Base-by-base conservation (phyloP, 2,113 vertebrate genomes). In the Vulpes ferrilata region DNA sequence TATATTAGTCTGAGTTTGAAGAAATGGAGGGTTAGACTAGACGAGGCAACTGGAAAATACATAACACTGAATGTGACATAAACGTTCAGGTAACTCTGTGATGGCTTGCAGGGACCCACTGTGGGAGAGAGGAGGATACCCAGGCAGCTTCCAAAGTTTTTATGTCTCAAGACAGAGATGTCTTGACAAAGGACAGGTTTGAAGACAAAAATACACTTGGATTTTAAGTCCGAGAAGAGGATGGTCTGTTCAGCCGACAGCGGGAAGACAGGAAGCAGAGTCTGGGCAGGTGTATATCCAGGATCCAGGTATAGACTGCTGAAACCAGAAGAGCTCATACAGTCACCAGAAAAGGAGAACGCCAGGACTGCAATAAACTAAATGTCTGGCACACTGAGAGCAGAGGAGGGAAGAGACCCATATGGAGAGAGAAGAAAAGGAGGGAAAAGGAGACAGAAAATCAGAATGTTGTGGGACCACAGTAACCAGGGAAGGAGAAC, bases 251-350 rank as follows among this genome's bases (percentile, higher is more conserved):
- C 27, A 11, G 2, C n/a, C 5, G 22, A 2, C 3, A 2, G 3
- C 3, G 2, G 15, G 71, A 53, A 19, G 3, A 53, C 1, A 0
- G 22, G 11, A 23, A 13, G 35, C 1, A 0, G 43, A 23, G 1
- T 27, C 85, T 2, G 4, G 16, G 30, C 1, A 1, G 53, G 22
- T 17, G 0, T 20, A 12, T 11, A 9, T 0, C 2, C 7, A 27
- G 57, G 11, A 16, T 3, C 2, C 15, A 20, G 35, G 13, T 3
- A 19, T 0, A 7, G 25, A 62, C 5, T 4, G 5, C 0, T 4
- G 10, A 13, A 10, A 10, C 9, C 7, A 0, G 19, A 53, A 17
- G 23, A 67, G 60, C 60, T 7, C 23, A 2, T 30, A 2, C 0
- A 12, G 6, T 48, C 53, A 9, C 35, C 6, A 27, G 65, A 23